Percentiles rank a stretch among this genome's conserved stretches.
phyloP scores from a whole-genome alignment of 2,113 vertebrate genomes.

The Toxostoma redivivum region DNA sequence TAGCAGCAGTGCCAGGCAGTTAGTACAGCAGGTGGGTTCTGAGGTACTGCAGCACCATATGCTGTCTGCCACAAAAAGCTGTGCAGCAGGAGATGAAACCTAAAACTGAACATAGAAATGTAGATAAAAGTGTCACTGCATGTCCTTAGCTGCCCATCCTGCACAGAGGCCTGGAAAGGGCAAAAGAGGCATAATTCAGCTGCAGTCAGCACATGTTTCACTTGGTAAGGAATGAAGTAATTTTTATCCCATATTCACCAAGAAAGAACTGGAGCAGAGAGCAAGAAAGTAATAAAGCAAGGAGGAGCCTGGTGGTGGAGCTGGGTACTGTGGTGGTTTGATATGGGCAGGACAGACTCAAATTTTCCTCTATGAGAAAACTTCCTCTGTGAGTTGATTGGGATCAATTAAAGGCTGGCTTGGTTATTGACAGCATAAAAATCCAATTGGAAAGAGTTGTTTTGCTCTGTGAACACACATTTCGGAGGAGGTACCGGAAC shows the following conservation, averaged over 20 bases:
- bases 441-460: no score
- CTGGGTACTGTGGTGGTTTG: no score
- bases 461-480: no score
- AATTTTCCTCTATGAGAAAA: no score
- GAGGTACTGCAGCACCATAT: constrained; percentile 3
- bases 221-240: background rate
- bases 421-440: no score
- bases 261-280: background rate
- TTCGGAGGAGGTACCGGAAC: no score
- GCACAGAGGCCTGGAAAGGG: background rate
- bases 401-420: no score
- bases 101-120: background rate
- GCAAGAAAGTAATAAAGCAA: background rate
- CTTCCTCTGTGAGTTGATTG: no score
- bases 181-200: background rate
- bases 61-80: background rate
- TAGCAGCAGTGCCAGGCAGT: background rate
- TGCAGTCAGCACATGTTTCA: background rate
- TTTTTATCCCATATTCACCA: background rate
- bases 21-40: background rate
- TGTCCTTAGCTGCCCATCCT: background rate
- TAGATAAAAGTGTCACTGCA: background rate
- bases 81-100: background rate
- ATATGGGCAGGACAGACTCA: no score
- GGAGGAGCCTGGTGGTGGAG: background rate